Percentiles rank a stretch among this genome's conserved stretches.
These are phyloP conservation scores for Drosophila orena DNA, from an alignment of 1,140 invertebrate species.

Conservation along the genomic window DNA sequence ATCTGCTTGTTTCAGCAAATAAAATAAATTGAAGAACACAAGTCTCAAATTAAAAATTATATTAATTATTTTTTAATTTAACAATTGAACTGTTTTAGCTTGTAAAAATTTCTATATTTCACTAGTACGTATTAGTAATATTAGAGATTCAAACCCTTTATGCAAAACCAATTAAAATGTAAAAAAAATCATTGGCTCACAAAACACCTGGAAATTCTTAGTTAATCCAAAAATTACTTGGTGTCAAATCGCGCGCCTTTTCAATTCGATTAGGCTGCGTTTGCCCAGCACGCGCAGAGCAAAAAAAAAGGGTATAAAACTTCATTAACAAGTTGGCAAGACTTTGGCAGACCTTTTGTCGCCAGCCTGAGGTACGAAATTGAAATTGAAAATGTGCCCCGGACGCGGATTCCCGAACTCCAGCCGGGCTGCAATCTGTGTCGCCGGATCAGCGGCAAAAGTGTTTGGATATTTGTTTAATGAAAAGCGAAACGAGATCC, in stretches of 20 bases:
- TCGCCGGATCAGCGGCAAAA: conserved; percentile 78
- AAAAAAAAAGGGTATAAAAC: conserved; percentile 29
- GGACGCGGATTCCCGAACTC: conserved; percentile 12
- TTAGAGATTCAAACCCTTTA: not conserved
- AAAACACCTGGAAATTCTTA: not conserved
- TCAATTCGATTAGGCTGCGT: conserved; percentile 12
- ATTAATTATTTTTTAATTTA: not conserved
- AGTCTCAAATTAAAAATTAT: too few relatives aligned
- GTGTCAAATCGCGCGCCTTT: conserved; percentile 23
- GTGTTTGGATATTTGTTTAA: conserved; percentile 83
- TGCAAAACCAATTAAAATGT: not conserved
- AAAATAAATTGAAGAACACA: too few relatives aligned
- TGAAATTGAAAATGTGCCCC: conserved; percentile 44
- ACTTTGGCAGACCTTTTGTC: conserved; percentile 72
- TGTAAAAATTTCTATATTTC: too few relatives aligned
- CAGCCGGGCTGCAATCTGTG: conserved; percentile 63
- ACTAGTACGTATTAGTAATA: not conserved
- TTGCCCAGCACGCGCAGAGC: conserved; percentile 34
- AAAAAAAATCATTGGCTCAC: not conserved
- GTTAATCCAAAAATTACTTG: conserved; percentile 3
- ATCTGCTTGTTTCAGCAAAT: too few relatives aligned
- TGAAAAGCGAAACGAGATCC: conserved; percentile 73
- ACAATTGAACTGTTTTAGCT: not conserved
- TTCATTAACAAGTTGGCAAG: conserved; percentile 54
- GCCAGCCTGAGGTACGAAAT: conserved; percentile 51